These are phyloP conservation scores for Pseudopipra pipra DNA, from an alignment of 2,113 vertebrate genomes.

Conservation along the genomic window DNA sequence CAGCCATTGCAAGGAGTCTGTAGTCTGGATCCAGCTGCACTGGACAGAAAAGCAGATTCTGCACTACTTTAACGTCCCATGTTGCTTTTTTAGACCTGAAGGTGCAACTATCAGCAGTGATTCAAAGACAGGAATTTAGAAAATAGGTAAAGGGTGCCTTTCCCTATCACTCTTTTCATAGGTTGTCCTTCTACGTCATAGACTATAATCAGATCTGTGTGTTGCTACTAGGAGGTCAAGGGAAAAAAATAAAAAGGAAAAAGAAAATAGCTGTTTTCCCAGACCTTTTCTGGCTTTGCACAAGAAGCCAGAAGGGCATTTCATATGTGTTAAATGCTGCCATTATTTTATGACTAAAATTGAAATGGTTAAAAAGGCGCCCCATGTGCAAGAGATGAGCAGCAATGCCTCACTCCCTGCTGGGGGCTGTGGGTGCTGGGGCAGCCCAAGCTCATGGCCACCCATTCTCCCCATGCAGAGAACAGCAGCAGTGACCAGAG, in stretches of 20 bases:
- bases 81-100: neutral
- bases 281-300: neutral
- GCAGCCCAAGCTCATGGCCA: neutral
- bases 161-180: neutral
- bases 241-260: accelerated
- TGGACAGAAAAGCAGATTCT: neutral
- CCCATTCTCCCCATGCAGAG: slow-evolving; percentile 67
- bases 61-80: neutral
- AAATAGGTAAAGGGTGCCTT: neutral
- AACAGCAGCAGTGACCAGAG: slow-evolving; percentile 92
- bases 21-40: neutral
- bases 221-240: neutral
- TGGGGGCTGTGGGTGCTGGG: neutral
- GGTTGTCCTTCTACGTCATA: neutral
- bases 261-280: neutral
- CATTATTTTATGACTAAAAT: neutral
- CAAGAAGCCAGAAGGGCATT: neutral
- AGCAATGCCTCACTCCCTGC: neutral
- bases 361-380: neutral
- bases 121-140: neutral
- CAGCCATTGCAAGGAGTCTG: neutral
- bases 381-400: neutral
- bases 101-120: neutral
- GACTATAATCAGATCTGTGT: neutral
- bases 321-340: neutral